Base-by-base conservation (phyloP, 2,888 invertebrate genomes). In the Tromatobia lineatoria region DNA sequence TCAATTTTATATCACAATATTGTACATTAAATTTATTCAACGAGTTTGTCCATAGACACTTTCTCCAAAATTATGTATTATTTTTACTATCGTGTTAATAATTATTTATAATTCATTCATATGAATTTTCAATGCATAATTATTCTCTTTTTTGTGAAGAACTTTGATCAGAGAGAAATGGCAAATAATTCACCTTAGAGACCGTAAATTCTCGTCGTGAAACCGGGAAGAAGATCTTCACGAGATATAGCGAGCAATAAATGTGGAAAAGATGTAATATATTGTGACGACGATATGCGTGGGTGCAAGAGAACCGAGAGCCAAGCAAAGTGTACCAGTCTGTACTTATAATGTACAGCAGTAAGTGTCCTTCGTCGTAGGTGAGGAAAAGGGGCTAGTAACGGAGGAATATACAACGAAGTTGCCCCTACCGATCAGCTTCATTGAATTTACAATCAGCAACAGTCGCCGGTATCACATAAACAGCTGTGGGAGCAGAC, bases 371-470 rank as follows among this genome's bases (percentile, higher is more conserved):
- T 29, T 38, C 29, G 29, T 29, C 59, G 29, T 29, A 29, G 29
- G n/a, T 25, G 25, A 54, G 25, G 29, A 61, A 34, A 34, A 66
- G 64, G 64, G 38, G 42, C 64, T 8, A 20, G 42, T 10, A 20
- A 1, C 18, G 61, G 61, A 47, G 47, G 50, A 61, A 18, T 47
- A 29, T 59, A 7, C 42, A n/a, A 20, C 23, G 20, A 6, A 47
- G 47, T 38, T 34, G 29, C 20, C 61, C 50, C 47, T 13, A 45
- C 47, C 23, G 34, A 18, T 25, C 29, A 18, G 25, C 47, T 52
- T 64, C 52, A 50, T 75, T 50, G 75, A 64, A 75, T 75, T 64
- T 64, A 75, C 61, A 75, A 52, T 75, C 75, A n/a, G 64, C 52
- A 18, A 29, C 23, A 23, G 75, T 50, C 61, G 50, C 61, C 75